phyloP scores from a whole-genome alignment of 2,113 vertebrate genomes.

The Semicossyphus pulcher region DNA sequence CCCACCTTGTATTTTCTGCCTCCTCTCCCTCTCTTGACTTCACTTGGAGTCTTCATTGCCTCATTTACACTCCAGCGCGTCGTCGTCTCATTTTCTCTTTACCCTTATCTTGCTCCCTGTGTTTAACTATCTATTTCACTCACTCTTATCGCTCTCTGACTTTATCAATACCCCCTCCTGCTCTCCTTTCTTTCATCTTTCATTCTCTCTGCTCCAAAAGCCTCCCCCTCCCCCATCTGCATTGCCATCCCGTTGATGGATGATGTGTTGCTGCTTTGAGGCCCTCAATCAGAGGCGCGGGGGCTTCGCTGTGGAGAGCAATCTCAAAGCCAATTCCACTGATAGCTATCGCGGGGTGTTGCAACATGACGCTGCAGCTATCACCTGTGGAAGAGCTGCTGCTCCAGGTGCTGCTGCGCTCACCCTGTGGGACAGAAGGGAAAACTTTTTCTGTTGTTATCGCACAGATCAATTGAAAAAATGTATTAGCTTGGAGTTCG shows the following conservation, averaged over 20 bases:
- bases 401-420: conserved; percentile 6
- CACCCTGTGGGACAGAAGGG: conserved; percentile 1
- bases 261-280: conserved; percentile 51
- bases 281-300: conserved; percentile 65
- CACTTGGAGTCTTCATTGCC: conserved; percentile 12
- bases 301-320: conserved; percentile 51
- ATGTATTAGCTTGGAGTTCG: conserved; percentile 63
- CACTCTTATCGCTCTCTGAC: conserved; percentile 51
- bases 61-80: conserved; percentile 39
- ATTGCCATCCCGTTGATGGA: conserved; percentile 69
- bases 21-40: background rate
- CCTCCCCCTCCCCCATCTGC: conserved; percentile 24
- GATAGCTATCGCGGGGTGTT: conserved; percentile 70
- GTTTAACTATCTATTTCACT: conserved; percentile 56
- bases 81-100: conserved; percentile 34
- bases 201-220: conserved; percentile 12
- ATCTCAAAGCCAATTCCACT: conserved; percentile 77
- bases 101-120: conserved; percentile 47
- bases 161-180: conserved; percentile 45
- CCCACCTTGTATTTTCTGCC: background rate
- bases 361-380: conserved; percentile 48
- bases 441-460: conserved; percentile 47
- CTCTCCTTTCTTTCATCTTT: conserved; percentile 55
- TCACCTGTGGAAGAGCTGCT: conserved; percentile 58
- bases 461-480: conserved; percentile 56